Percentiles rank a stretch among this genome's conserved stretches.
phyloP scores from a whole-genome alignment of 2,888 invertebrate species.

The Molanna angustata region DNA sequence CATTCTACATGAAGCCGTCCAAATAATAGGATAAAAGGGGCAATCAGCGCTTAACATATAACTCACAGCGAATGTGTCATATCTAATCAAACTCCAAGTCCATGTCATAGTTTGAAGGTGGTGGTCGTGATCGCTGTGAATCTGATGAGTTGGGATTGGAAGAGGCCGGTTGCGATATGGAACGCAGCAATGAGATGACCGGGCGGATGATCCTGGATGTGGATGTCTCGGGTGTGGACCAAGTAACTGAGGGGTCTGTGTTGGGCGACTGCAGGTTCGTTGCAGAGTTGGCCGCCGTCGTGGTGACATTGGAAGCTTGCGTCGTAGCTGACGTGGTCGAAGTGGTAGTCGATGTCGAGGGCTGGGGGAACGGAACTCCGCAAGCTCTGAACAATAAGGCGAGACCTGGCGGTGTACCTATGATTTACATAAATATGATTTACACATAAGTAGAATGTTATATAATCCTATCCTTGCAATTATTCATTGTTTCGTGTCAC shows the following conservation, averaged over 20 bases:
- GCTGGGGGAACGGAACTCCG: conserved; percentile 12
- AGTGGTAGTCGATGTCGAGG: neutral
- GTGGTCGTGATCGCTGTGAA: conserved; percentile 38
- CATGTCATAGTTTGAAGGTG: conserved; percentile 44
- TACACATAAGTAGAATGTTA: no score
- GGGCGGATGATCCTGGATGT: neutral
- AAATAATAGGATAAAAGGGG: no score
- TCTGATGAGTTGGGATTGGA: neutral
- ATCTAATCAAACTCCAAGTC: conserved; percentile 43
- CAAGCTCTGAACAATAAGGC: conserved; percentile 25
- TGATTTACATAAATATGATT: no score
- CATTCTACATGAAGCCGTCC: no score
- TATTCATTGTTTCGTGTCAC: no score
- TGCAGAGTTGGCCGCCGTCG: neutral
- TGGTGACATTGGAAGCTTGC: neutral
- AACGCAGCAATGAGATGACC: neutral
- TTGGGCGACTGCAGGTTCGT: neutral
- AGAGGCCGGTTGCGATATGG: neutral
- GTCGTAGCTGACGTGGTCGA: no score
- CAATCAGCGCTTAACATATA: no score
- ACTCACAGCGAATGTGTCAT: no score
- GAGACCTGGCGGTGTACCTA: conserved; percentile 15
- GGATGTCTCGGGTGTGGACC: neutral
- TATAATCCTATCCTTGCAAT: no score
- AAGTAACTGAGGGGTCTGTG: neutral